Evolutionary conservation across 1,140 invertebrate species (phyloP).

Genomic region (Ceratina australensis): DNA sequence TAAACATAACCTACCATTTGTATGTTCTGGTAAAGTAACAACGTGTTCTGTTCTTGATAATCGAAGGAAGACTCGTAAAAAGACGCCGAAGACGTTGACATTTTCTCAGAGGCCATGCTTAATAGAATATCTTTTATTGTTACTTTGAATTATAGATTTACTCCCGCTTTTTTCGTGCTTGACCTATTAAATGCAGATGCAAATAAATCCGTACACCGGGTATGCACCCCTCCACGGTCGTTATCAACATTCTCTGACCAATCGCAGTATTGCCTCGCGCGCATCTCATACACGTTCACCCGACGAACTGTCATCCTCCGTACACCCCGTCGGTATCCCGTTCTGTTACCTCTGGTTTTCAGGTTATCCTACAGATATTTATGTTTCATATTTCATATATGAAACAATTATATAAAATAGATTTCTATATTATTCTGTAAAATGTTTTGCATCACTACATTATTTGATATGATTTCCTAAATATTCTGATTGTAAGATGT

Average conservation of each 20-base stretch:
- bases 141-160: slow-evolving; percentile 1
- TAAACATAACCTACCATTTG: slow-evolving; percentile 39
- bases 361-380: neutral
- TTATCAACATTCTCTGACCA: too few species aligned
- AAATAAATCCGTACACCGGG: too few species aligned
- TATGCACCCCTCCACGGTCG: too few species aligned
- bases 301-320: neutral
- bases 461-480: neutral
- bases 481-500: slow-evolving; percentile 12
- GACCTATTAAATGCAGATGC: too few species aligned
- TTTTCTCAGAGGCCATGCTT: neutral
- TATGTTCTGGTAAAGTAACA: slow-evolving; percentile 12
- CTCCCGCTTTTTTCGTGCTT: neutral
- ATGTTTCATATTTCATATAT: too few species aligned
- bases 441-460: neutral
- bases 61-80: neutral
- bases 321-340: too few species aligned
- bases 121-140: slow-evolving; percentile 2
- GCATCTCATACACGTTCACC: too few species aligned
- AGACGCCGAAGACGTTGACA: slow-evolving; percentile 2
- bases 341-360: neutral
- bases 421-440: neutral
- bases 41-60: neutral
- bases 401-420: neutral
- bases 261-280: too few species aligned